These are phyloP conservation scores for Coreius guichenoti DNA, from an alignment of 2,797 vertebrate genomes.

Conservation along the genomic window DNA sequence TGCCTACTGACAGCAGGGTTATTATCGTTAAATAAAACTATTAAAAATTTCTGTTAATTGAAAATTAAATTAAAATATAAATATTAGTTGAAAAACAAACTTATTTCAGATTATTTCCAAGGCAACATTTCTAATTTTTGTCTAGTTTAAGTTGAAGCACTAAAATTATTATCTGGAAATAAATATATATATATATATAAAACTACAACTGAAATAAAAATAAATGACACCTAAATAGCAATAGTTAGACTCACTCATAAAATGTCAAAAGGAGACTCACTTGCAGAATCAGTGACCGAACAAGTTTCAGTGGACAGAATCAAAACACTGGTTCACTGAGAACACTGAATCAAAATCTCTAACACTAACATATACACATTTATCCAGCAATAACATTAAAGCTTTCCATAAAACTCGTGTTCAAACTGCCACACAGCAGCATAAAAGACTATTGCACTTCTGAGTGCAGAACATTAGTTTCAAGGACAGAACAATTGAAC, in stretches of 20 bases:
- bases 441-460: neutral
- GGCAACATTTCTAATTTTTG: too few species aligned
- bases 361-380: neutral
- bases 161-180: too few species aligned
- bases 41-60: neutral
- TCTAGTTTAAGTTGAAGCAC: too few species aligned
- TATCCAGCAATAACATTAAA: neutral
- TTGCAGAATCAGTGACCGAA: neutral
- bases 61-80: neutral
- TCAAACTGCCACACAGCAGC: neutral
- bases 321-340: neutral
- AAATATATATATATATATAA: too few species aligned
- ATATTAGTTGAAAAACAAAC: neutral
- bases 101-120: too few species aligned
- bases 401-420: neutral
- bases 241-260: neutral
- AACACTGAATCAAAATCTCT: neutral
- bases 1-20: neutral
- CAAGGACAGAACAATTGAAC: neutral
- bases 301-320: neutral
- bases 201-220: too few species aligned
- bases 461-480: slow-evolving; percentile 9
- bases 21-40: neutral
- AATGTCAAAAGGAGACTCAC: neutral
- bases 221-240: too few species aligned